phyloP scores from a whole-genome alignment of 2,888 invertebrate genomes.

The Drosophila pseudotalamancana region DNA sequence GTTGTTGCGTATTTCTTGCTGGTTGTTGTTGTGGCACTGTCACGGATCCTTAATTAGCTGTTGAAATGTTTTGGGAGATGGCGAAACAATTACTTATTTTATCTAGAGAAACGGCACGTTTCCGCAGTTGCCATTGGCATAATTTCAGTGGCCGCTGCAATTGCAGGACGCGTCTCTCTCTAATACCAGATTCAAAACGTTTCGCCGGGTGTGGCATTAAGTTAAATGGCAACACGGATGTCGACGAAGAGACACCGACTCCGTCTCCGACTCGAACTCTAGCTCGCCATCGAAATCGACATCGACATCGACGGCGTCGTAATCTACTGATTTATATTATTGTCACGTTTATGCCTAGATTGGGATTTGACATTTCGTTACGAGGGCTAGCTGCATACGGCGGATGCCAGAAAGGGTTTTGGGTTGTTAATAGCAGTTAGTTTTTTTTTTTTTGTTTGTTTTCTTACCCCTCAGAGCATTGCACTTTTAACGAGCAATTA shows the following conservation, averaged over 20 bases:
- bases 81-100: conserved; percentile 64
- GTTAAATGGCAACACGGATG: conserved; percentile 55
- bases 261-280: not conserved
- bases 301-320: conserved; percentile 49
- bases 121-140: conserved; percentile 12
- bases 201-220: conserved; percentile 63
- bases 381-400: not conserved
- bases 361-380: conserved; percentile 64
- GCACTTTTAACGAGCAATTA: conserved; percentile 58
- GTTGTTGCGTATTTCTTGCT: not conserved
- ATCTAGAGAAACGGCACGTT: conserved; percentile 58
- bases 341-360: conserved; percentile 80
- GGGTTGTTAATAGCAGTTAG: conserved; percentile 3
- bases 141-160: conserved; percentile 14
- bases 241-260: conserved; percentile 21
- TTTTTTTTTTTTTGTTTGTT: conserved; percentile 6
- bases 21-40: not conserved
- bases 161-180: conserved; percentile 10
- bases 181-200: conserved; percentile 49
- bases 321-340: conserved; percentile 80
- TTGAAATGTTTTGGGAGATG: conserved; percentile 60
- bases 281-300: conserved; percentile 3
- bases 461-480: conserved; percentile 40
- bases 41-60: conserved; percentile 59
- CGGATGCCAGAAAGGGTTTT: not conserved